Conservation (phyloP, 2,888 invertebrate species). For the Dicranocentrus wangi region DNA sequence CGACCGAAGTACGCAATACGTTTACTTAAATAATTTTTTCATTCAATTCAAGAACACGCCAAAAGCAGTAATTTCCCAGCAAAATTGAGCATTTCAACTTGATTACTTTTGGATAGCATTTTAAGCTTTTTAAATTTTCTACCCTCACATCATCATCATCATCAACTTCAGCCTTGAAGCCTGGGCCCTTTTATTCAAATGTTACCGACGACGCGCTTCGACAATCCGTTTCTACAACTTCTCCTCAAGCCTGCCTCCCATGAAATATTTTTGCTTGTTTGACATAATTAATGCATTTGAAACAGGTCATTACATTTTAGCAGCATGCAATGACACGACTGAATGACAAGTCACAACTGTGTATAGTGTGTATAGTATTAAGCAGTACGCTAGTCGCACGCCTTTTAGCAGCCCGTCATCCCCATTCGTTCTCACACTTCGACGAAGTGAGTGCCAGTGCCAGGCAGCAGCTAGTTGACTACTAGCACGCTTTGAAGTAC, state of each 20-base stretch:
- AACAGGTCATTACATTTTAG: constrained; percentile 62
- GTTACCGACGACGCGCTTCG: background rate
- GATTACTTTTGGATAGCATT: background rate
- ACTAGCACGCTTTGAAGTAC: constrained; percentile 40
- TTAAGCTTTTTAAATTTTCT: constrained; percentile 25
- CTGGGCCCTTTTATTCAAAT: background rate
- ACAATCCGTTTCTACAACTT: background rate
- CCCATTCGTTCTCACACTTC: background rate
- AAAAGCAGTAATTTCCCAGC: constrained; percentile 29
- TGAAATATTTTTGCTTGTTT: constrained; percentile 31
- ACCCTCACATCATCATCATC: constrained; percentile 25
- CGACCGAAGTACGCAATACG: too few relatives aligned
- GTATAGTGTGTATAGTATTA: too few relatives aligned
- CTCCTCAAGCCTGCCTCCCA: background rate
- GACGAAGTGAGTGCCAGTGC: background rate
- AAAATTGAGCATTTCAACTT: constrained; percentile 26
- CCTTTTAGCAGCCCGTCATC: background rate
- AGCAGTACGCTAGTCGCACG: background rate
- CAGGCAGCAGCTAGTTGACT: constrained; percentile 1
- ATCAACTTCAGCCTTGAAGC: constrained; percentile 7
- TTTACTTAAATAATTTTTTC: too few relatives aligned
- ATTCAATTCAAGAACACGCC: background rate
- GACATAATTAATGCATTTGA: constrained; percentile 61
- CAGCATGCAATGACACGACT: constrained; percentile 59
- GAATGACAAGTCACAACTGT: constrained; percentile 44